Conservation (phyloP, 2,797 vertebrate species). For the Sebastes itinus region DNA sequence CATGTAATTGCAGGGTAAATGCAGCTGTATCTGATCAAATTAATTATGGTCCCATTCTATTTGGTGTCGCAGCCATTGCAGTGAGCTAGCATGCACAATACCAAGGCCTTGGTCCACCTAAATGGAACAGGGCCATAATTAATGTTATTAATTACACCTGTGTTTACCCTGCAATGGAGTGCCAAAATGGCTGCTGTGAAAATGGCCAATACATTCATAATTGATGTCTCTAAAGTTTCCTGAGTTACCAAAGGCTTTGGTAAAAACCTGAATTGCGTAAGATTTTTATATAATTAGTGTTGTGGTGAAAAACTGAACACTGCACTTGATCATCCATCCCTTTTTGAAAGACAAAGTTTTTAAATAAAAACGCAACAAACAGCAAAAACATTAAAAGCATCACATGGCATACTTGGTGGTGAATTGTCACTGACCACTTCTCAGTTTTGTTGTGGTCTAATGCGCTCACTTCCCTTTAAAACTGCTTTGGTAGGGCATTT, state of each 20-base stretch:
- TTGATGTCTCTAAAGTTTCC: neutral
- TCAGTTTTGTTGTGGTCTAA: neutral
- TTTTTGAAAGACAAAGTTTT: neutral
- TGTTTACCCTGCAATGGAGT: no score
- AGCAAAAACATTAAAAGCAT: neutral
- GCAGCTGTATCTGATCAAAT: neutral
- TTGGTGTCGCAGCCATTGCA: neutral
- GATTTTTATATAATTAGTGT: neutral
- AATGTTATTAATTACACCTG: neutral
- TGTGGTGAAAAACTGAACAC: neutral
- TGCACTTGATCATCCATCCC: neutral
- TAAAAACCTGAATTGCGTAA: neutral
- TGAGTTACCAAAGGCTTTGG: neutral
- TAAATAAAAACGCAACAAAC: neutral
- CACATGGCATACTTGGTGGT: neutral
- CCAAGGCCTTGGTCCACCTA: neutral
- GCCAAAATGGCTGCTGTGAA: no score
- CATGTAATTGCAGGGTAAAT: neutral
- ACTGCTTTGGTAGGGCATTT: neutral
- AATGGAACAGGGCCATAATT: neutral
- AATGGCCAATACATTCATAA: neutral
- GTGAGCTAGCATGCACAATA: neutral
- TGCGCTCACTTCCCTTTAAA: conserved; percentile 19
- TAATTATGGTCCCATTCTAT: neutral
- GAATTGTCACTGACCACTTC: neutral